Evolutionary conservation across 2,113 vertebrate species (phyloP), one percentile per base, ranked within the genome.

Genomic region (Oncorhynchus tshawytscha): DNA sequence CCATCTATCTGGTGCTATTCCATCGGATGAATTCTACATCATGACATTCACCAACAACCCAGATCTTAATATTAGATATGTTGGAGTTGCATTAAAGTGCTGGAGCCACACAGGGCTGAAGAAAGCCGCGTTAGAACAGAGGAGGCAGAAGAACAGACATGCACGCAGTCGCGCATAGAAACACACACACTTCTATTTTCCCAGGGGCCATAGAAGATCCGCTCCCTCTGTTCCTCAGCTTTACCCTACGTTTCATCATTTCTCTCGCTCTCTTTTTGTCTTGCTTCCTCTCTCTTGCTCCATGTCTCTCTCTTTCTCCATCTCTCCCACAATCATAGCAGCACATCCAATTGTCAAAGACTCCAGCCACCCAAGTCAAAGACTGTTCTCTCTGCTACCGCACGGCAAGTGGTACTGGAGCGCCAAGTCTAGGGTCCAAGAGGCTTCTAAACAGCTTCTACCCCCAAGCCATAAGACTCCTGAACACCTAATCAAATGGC

Each of bases 11-110:
- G 76, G 70, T 57, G 70, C 74, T 79, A 77, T 80, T 84, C n/a
- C 59, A 62, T 62, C 74, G 76, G 71, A 83, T 78, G 79, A 69
- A 83, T 78, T 84, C 70, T 67, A 74, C 34, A 62, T 62, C 2
- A n/a, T 62, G 59, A 8, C n/a, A 75, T 85, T 84, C 59, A 34
- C 31, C 31, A 34, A 34, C 31, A 34, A 22, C 64, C 12, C 12
- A 67, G 64, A 84, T 74, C 64, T 57, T 0, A 9, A 64, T 74
- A 71, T 78, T 39, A 77, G 71, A 75, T 81, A 78, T 71, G 79
- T 80, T 84, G 76, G 77, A 80, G 49, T 77, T 45, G 48, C 73
- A 84, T 84, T 84, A 82, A 87, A 79, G 74, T 12, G 72, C 16
- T 62, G 59, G 16, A 60, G 16, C 5, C n/a, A 60, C 67, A 67